A percentile compares a stretch with the other conserved stretches of the same genome.
Conservation (phyloP, 2,797 vertebrate genomes). For the Cirrhinus molitorella region DNA sequence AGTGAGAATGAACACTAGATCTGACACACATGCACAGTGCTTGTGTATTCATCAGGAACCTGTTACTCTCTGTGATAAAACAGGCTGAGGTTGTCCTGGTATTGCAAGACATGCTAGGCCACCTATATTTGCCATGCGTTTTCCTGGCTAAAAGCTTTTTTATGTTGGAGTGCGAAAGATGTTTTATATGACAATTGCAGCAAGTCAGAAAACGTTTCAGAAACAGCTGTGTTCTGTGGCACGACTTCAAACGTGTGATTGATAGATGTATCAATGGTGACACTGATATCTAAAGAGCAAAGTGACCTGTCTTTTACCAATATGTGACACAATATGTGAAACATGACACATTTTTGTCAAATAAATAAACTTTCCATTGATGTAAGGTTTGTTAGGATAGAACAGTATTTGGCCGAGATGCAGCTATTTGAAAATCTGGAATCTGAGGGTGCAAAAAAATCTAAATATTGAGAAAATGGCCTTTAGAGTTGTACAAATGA, state of each 20-base stretch:
- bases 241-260: neutral
- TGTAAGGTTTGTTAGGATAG: too few relatives aligned
- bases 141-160: constrained; percentile 52
- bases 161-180: constrained; percentile 42
- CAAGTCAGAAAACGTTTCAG: constrained; percentile 13
- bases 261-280: neutral
- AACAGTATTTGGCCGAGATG: too few relatives aligned
- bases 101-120: neutral
- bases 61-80: neutral
- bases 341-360: too few relatives aligned
- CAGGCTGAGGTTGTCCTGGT: neutral
- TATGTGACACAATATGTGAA: too few relatives aligned
- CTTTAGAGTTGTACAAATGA: too few relatives aligned
- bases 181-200: constrained; percentile 45
- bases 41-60: neutral
- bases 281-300: neutral
- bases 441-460: too few relatives aligned
- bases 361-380: too few relatives aligned
- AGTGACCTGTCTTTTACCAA: neutral
- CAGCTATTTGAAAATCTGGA: too few relatives aligned
- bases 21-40: too few relatives aligned
- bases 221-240: constrained; percentile 1
- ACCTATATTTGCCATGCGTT: neutral
- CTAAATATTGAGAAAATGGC: too few relatives aligned
- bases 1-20: neutral